Conservation (phyloP, 2,113 vertebrate genomes). For the Malurus alboscapulatus region DNA sequence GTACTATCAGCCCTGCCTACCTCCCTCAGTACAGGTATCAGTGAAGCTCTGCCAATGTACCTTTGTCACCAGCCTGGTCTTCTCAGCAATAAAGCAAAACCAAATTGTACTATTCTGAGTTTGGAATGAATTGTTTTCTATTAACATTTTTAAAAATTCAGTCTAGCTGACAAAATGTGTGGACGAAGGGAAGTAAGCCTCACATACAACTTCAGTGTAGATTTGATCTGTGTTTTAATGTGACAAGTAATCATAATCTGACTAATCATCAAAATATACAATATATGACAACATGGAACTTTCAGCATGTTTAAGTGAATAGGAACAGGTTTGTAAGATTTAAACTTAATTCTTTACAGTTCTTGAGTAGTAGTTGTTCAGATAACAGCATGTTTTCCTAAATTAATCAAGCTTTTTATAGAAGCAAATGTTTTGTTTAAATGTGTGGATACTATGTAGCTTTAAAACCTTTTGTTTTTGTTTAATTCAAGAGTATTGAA, state of each 20-base stretch:
- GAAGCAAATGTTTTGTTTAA: background rate
- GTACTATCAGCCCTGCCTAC: background rate
- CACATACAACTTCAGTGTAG: background rate
- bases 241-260: background rate
- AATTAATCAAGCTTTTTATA: background rate
- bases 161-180: background rate
- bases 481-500: background rate
- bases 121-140: background rate
- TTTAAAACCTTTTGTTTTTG: no score
- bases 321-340: background rate
- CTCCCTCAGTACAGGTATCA: background rate
- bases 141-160: background rate
- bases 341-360: background rate
- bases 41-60: background rate
- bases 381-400: background rate
- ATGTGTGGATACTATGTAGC: background rate
- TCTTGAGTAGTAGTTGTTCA: background rate
- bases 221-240: background rate
- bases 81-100: background rate
- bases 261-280: background rate
- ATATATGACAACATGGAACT: background rate
- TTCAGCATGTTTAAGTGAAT: background rate
- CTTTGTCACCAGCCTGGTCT: background rate
- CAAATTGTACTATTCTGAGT: background rate
- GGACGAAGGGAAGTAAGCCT: background rate